Percentiles rank a stretch among this genome's conserved stretches.
Evolutionary conservation across 2,797 vertebrate species (phyloP).

Genomic region (Sternarchorhynchus goeldii): DNA sequence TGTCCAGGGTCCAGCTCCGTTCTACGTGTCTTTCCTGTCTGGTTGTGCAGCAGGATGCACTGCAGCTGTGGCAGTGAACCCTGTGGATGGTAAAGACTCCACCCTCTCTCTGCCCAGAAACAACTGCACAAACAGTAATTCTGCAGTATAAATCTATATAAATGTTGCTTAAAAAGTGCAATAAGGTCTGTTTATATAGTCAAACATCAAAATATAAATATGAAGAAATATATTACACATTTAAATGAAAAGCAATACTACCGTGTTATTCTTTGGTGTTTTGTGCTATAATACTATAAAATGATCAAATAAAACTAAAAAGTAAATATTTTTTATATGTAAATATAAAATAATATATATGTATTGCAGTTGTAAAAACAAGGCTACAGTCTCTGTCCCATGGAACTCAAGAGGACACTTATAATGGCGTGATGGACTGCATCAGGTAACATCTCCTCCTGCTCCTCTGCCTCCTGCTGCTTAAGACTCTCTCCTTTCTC

Average conservation of each 20-base stretch:
- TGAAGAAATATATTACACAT: too few species aligned
- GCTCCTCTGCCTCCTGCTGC: background rate
- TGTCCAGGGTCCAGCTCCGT: conserved; percentile 73
- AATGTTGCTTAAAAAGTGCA: background rate
- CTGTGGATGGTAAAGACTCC: conserved; percentile 78
- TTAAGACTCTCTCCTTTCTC: background rate
- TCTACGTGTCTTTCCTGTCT: conserved; percentile 82
- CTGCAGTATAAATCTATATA: too few species aligned
- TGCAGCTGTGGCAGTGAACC: conserved; percentile 82
- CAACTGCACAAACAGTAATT: background rate
- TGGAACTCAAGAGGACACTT: conserved; percentile 49
- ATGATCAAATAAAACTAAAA: background rate
- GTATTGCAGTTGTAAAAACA: conserved; percentile 56
- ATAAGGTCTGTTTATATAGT: too few species aligned
- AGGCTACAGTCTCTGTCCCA: conserved; percentile 51
- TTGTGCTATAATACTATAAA: too few species aligned
- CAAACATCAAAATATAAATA: too few species aligned
- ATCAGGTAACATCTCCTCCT: conserved; percentile 40
- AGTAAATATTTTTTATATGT: background rate
- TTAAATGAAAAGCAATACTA: too few species aligned
- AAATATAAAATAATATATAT: background rate
- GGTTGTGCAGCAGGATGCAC: conserved; percentile 80
- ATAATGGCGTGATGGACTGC: conserved; percentile 53
- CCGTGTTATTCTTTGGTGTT: too few species aligned
- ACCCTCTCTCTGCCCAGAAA: too few species aligned